Evolutionary conservation across 2,113 vertebrate genomes (phyloP), one percentile per base, ranked within the genome.

Genomic region (Reinhardtius hippoglossoides): DNA sequence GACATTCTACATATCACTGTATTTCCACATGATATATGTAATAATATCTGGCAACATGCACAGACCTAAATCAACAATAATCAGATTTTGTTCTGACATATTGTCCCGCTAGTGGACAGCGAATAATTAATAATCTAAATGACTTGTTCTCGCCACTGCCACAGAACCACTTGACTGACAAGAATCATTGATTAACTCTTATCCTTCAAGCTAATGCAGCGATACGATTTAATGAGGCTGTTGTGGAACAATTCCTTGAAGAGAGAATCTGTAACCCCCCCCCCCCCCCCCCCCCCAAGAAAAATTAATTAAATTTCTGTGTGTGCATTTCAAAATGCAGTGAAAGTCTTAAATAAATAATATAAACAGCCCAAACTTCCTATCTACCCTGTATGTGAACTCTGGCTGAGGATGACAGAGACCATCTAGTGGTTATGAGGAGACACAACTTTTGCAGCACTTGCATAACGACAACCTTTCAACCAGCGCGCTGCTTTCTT

Each of bases 361-460:
- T n/a, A 14, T n/a, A 21, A 27, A 27, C 23, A 57, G 54, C 21
- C n/a, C 9, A 12, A n/a, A 23, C 9, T 57, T 57, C 24, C 56
- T 27, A 1, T 24, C 23, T 57, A 4, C 23, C 26, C 27, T 4
- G 18, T 10, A 3, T 44, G 14, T 54, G 66, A 56, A 20, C 18
- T 0, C 24, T 64, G 12, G 23, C 56, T 50, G 57, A 71, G 61
- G 84, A 27, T 2, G 70, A 71, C 71, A 80, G 72, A 72, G 58
- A 71, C 70, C 83, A 69, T 84, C 87, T 66, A 85, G 76, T 50
- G 78, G 65, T 23, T 8, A 61, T n/a, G 13, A 50, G 61, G 40
- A 76, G 63, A 76, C 9, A 21, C 77, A 56, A 52, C 56, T 24
- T 67, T 50, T 35, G 71, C 71, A 63, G 71, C 68, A 14, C 78